These are phyloP conservation scores for Sialis fuliginosa DNA, from an alignment of 2,888 invertebrate genomes.

Conservation along the genomic window DNA sequence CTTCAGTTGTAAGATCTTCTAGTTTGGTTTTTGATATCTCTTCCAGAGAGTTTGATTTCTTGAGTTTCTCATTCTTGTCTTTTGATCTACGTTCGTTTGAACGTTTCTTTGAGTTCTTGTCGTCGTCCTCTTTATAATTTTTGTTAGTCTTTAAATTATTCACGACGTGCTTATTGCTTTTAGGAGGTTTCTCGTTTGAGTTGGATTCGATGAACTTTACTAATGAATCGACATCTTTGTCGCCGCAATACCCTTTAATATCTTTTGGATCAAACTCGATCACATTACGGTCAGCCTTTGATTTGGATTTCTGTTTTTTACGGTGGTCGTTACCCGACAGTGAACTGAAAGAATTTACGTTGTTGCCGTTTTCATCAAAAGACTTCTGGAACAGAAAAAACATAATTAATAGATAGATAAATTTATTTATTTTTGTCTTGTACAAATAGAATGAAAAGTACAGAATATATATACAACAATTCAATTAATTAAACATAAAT, in stretches of 20 bases:
- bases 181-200: slow-evolving; percentile 16
- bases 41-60: slow-evolving; percentile 64
- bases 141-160: slow-evolving; percentile 7
- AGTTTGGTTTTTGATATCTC: slow-evolving; percentile 62
- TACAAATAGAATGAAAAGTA: not conserved
- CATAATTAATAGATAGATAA: slow-evolving; percentile 9
- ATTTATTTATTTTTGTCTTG: not conserved
- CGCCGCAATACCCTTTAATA: slow-evolving; percentile 53
- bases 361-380: slow-evolving; percentile 67
- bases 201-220: slow-evolving; percentile 54
- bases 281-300: slow-evolving; percentile 27
- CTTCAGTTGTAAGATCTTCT: slow-evolving; percentile 44
- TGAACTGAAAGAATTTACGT: slow-evolving; percentile 34
- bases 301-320: slow-evolving; percentile 38
- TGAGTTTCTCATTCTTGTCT: slow-evolving; percentile 27
- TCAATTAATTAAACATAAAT: no score
- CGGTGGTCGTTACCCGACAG: slow-evolving; percentile 28
- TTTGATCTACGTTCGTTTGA: slow-evolving; percentile 20
- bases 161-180: slow-evolving; percentile 22
- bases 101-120: slow-evolving; percentile 25
- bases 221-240: slow-evolving; percentile 58
- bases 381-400: slow-evolving; percentile 34
- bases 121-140: slow-evolving; percentile 12
- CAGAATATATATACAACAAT: no score
- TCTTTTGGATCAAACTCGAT: slow-evolving; percentile 26